Base-by-base conservation (phyloP, 2,888 invertebrate genomes). In the Frankliniella intonsa region DNA sequence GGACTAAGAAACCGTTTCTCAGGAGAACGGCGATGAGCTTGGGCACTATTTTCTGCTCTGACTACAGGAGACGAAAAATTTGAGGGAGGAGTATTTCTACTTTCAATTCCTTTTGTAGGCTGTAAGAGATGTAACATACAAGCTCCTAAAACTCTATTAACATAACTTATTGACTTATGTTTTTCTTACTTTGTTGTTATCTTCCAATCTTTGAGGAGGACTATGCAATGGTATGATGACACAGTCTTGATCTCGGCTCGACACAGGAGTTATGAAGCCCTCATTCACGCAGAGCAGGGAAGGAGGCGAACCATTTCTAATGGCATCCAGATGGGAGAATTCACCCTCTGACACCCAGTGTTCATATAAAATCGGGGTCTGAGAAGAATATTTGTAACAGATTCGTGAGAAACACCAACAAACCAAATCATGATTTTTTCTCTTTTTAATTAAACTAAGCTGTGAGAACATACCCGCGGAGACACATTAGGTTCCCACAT, bases 1-100 rank as follows among this genome's bases (percentile, higher is more conserved):
- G 82, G 79, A 65, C 62, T 81, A 14, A 49, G 81, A 80, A 81
- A 81, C 9, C 79, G 69, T 25, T 27, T 82, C 50, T 51, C 80
- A 50, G 50, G 25, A 80, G 49, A 82, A 19, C 38, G 76, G 17
- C 55, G 38, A 25, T 65, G 81, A 22, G 51, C 80, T 22, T 25
- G 82, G 80, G 80, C 5, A 27, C 80, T 25, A 76, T 76, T 22
- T 22, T 25, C 69, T 11, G 22, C 12, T 8, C 25, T 12, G 9
- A 25, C 3, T 12, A 76, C 8, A 76, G 69, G 69, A 10, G 69
- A 76, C 5, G 22, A 62, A 81, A 83, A 81, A 81, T n/a, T 62
- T 62, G 62, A 62, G 7, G n/a, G 7, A 17, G n/a, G 17, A 8
- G 14, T 62, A n/a, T n/a, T 62, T 62, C 62, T 17, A 62, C 11